Conservation (phyloP, 2,888 invertebrate species). For the Autographa pulchrina region DNA sequence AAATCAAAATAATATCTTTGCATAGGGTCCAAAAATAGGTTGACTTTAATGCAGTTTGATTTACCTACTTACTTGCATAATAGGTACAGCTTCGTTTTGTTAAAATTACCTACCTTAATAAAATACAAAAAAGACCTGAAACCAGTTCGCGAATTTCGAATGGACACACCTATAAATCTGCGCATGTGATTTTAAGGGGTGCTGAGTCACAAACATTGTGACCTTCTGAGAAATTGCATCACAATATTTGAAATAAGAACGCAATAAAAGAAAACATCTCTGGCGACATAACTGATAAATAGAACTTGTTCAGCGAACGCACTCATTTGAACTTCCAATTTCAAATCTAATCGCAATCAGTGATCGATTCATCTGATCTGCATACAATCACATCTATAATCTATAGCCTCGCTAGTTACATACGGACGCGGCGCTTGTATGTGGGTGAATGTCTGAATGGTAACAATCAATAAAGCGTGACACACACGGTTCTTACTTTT, state of each 20-base stretch:
- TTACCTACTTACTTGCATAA: no score
- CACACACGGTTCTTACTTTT: conserved; percentile 66
- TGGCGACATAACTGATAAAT: background rate
- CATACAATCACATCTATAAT: conserved; percentile 44
- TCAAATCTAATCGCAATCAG: conserved; percentile 38
- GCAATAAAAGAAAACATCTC: background rate
- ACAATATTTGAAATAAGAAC: background rate
- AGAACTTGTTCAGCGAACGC: conserved; percentile 4
- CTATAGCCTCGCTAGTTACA: conserved; percentile 1
- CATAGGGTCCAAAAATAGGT: no score
- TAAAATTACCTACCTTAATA: background rate
- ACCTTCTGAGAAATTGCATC: background rate
- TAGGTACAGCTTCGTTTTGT: background rate
- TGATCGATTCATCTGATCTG: conserved; percentile 41
- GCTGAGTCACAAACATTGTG: background rate
- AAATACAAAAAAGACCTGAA: background rate
- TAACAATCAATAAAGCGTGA: conserved; percentile 70
- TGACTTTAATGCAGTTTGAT: no score
- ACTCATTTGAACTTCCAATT: conserved; percentile 25
- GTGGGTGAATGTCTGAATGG: conserved; percentile 62
- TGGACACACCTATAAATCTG: background rate
- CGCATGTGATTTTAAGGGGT: background rate
- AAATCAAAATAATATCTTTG: no score
- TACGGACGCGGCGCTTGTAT: conserved; percentile 46
- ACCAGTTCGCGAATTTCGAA: background rate